Evolutionary conservation across 2,113 vertebrate genomes (phyloP), one percentile per base, ranked within the genome.

Genomic region (Acanthisitta chloris): DNA sequence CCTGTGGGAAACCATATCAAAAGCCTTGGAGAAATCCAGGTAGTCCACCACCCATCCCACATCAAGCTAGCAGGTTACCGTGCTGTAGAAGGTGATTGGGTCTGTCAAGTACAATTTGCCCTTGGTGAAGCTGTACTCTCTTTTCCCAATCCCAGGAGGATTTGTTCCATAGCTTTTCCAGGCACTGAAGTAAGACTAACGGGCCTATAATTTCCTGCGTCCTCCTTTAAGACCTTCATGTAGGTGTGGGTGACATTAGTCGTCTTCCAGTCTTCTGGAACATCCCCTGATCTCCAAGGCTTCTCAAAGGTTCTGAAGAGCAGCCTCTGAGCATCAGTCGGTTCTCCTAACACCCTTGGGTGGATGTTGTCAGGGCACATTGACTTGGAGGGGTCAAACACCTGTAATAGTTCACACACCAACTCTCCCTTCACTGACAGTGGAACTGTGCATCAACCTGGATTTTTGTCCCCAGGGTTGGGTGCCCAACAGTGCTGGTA

Each of bases 81-180:
- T 34, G 21, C 20, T 52, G 20, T 36, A 52, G 26, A 36, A 62
- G 5, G 26, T 17, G 57, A 45, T 20, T 38, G 52, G 36, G 10
- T 62, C 36, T 83, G 57, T 43, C 1, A 3, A 16, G 38, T 43
- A 13, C 0, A 0, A 20, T 36, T 8, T 52, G 38, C 40, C 38
- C 38, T 62, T 45, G 38, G 38, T 83, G 38, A 62, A 71, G n/a
- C 29, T 58, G 51, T 81, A 48, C 14, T 69, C 34, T 13, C 6
- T 45, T 62, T 62, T 36, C 81, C 17, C 33, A 45, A 1, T 36
- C 36, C 10, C 16, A 13, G 33, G 38, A 52, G 33, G 46, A 25
- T 71, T 62, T 61, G 8, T 83, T 83, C 33, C 26, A 16, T 51
- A 20, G 17, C 15, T 20, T 17, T 71, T 17, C 33, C 14, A 11